Conservation (phyloP, 2,888 invertebrate genomes). For the Chrysolina americana region DNA sequence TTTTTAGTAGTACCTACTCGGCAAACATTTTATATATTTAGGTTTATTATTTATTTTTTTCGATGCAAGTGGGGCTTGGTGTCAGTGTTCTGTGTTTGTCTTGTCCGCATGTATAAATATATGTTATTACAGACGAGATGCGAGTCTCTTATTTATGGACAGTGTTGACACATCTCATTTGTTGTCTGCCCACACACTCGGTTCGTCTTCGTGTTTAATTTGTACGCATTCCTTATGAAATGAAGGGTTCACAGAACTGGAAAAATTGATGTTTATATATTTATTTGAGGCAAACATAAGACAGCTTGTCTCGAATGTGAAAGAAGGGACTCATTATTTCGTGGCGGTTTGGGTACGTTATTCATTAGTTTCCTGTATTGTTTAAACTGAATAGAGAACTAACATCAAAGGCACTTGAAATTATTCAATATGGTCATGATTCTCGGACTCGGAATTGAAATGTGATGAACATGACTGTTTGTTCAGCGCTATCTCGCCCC, state of each 20-base stretch:
- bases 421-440: too few relatives aligned
- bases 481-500: too few relatives aligned
- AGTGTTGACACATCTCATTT: constrained; percentile 70
- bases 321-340: constrained; percentile 14
- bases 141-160: constrained; percentile 69
- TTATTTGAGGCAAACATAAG: constrained; percentile 46
- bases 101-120: constrained; percentile 66
- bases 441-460: too few relatives aligned
- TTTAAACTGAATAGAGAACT: too few relatives aligned
- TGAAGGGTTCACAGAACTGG: constrained; percentile 59
- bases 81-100: constrained; percentile 64
- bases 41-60: constrained; percentile 65
- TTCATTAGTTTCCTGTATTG: not conserved
- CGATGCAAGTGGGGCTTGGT: constrained; percentile 56
- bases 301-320: constrained; percentile 35
- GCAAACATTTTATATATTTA: constrained; percentile 61
- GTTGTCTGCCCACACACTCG: constrained; percentile 68
- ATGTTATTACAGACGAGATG: constrained; percentile 68
- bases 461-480: too few relatives aligned
- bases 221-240: constrained; percentile 67
- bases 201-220: constrained; percentile 67
- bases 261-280: constrained; percentile 52
- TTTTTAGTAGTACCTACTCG: constrained; percentile 50
- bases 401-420: too few relatives aligned
- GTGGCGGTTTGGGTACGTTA: not conserved